A percentile compares a stretch with the other conserved stretches of the same genome.
These are phyloP conservation scores for Tolypeutes matacus DNA, from an alignment of 2,797 vertebrate genomes.

Conservation along the genomic window DNA sequence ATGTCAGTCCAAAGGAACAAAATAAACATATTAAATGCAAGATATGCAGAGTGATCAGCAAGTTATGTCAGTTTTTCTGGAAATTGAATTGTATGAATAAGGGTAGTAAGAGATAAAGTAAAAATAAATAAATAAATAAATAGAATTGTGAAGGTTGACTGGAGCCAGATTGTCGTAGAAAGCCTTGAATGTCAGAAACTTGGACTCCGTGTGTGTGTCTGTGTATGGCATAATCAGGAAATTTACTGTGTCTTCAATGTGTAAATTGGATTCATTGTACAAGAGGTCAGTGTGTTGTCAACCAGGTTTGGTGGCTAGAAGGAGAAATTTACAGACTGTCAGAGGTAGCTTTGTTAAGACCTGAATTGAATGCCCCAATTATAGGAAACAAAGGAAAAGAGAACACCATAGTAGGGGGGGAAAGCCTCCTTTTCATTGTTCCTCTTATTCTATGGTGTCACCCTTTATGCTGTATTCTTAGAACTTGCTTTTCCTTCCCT, in stretches of 20 bases:
- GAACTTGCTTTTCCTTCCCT: background rate
- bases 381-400: background rate
- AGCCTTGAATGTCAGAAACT: background rate
- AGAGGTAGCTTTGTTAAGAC: background rate
- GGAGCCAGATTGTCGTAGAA: background rate
- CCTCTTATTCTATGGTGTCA: background rate
- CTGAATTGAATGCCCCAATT: background rate
- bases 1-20: background rate
- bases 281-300: background rate
- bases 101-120: background rate
- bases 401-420: background rate
- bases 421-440: background rate
- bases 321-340: background rate
- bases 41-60: background rate
- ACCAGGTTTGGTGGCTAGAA: background rate
- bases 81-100: background rate
- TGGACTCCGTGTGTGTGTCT: background rate
- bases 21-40: background rate
- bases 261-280: background rate
- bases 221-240: background rate
- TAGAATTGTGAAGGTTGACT: background rate
- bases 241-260: background rate
- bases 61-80: background rate
- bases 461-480: conserved; percentile 1
- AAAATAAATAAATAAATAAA: too few relatives aligned